Evolutionary conservation across 2,888 invertebrate species (phyloP), one percentile per base, ranked within the genome.

Genomic region (Amiota minor): DNA sequence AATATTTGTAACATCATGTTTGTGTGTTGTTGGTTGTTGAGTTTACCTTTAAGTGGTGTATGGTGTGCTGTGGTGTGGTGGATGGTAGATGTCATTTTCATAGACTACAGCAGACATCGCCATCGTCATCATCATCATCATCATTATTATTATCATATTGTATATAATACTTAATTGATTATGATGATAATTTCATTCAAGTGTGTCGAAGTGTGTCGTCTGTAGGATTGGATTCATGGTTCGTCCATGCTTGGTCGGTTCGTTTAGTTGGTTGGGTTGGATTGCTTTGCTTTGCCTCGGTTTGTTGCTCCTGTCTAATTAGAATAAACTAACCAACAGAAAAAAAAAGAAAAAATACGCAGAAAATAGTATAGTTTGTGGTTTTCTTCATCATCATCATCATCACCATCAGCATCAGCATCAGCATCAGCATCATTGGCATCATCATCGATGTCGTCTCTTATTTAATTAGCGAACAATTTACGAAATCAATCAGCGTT

Each of bases 121-220:
- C 11, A 2, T 16, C 59, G 59, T 18, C 20, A 20, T 20, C 23
- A 10, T 59, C 59, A 4, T 4, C 59, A 20, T 20, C 20, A 10
- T 16, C 59, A 18, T 16, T 11, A 16, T 16, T n/a, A 53, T 53
- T 53, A 11, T 68, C 67, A 68, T 68, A n/a, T n/a, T n/a, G n/a
- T n/a, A 65, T 65, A 68, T 47, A 68, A 68, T 68, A 68, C 12
- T 53, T 53, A 68, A 68, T 68, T 68, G 67, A 50, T 68, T 68
- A 68, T 68, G 50, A 18, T 50, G 50, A 68, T 68, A 50, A 23
- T 50, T 23, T 50, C 67, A 23, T 67, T 67, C 16, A 50, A 16
- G 2, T 50, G 20, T 50, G 23, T 14, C 23, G 10, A n/a, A 23
- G 12, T 35, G 35, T 62, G 20, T 62, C 20, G 18, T n/a, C 18